phyloP scores from a whole-genome alignment of 2,797 vertebrate species.

The Eleutherodactylus coqui region DNA sequence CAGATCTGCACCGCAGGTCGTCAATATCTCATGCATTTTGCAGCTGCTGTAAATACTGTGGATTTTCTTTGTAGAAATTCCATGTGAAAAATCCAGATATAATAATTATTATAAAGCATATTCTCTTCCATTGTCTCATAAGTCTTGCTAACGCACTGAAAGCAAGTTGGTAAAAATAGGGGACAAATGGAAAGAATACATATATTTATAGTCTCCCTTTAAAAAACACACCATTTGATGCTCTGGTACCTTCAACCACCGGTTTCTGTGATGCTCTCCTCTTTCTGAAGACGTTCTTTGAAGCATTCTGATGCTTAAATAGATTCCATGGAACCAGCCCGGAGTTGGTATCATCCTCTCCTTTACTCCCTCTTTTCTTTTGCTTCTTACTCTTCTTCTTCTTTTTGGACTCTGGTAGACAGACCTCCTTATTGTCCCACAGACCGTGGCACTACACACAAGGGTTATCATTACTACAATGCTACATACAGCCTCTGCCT shows the following conservation, averaged over 20 bases:
- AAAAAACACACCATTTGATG: background rate
- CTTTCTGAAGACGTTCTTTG: slow-evolving; percentile 46
- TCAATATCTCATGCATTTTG: no score
- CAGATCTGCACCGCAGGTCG: no score
- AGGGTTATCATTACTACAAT: background rate
- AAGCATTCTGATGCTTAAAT: slow-evolving; percentile 36
- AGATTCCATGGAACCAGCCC: slow-evolving; percentile 9
- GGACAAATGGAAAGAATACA: background rate
- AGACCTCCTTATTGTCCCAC: slow-evolving; percentile 82
- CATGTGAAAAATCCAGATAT: no score
- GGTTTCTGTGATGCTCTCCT: slow-evolving; percentile 22
- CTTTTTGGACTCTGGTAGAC: slow-evolving; percentile 79
- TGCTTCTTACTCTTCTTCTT: slow-evolving; percentile 76
- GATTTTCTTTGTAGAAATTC: no score
- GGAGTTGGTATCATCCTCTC: slow-evolving; percentile 31
- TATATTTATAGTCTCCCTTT: background rate
- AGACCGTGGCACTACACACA: slow-evolving; percentile 78
- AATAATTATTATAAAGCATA: no score
- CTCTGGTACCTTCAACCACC: slow-evolving; percentile 45
- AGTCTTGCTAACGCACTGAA: no score
- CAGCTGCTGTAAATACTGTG: no score
- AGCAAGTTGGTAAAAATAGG: no score
- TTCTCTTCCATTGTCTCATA: no score
- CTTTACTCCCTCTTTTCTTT: slow-evolving; percentile 69
- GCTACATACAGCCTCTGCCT: background rate